These are phyloP conservation scores for Chondrosia reniformis DNA, from an alignment of 37 sponge, comb jelly and placozoan genomes.

Conservation along the genomic window DNA sequence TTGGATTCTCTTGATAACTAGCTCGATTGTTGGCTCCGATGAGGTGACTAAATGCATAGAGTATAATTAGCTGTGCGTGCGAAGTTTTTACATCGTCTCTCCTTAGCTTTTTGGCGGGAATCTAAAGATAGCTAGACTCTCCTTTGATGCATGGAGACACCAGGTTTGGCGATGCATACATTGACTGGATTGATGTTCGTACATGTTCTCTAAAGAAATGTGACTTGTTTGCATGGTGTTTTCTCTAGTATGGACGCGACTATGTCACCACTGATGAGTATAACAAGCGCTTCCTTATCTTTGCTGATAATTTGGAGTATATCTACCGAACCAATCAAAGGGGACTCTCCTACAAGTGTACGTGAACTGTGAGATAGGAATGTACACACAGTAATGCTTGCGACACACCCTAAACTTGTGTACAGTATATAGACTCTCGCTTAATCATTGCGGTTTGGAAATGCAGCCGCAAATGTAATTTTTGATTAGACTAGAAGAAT, in stretches of 20 bases:
- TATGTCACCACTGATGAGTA: slow-evolving; percentile 41
- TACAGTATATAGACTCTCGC: neutral
- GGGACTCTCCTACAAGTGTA: slow-evolving; percentile 31
- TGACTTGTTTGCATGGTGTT: neutral
- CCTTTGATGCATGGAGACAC: too few relatives aligned
- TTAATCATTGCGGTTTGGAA: neutral
- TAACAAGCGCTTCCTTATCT: slow-evolving; percentile 25
- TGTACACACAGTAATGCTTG: neutral
- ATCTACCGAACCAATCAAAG: slow-evolving; percentile 25
- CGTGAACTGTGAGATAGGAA: neutral
- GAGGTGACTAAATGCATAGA: too few relatives aligned
- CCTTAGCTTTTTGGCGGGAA: too few relatives aligned
- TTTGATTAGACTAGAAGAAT: too few relatives aligned
- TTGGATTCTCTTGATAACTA: neutral
- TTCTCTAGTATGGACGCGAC: slow-evolving; percentile 22
- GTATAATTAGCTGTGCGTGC: too few relatives aligned
- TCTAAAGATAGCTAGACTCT: too few relatives aligned
- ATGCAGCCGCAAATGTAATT: too few relatives aligned
- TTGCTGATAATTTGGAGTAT: slow-evolving; percentile 20
- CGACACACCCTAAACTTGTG: neutral
- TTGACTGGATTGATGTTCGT: too few relatives aligned
- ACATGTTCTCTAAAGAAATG: too few relatives aligned
- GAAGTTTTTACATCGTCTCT: too few relatives aligned
- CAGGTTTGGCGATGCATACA: too few relatives aligned
- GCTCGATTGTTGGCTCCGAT: too few relatives aligned